These are phyloP conservation scores for Acanthoscelides obtectus DNA, from an alignment of 2,888 invertebrate species.

Conservation along the genomic window DNA sequence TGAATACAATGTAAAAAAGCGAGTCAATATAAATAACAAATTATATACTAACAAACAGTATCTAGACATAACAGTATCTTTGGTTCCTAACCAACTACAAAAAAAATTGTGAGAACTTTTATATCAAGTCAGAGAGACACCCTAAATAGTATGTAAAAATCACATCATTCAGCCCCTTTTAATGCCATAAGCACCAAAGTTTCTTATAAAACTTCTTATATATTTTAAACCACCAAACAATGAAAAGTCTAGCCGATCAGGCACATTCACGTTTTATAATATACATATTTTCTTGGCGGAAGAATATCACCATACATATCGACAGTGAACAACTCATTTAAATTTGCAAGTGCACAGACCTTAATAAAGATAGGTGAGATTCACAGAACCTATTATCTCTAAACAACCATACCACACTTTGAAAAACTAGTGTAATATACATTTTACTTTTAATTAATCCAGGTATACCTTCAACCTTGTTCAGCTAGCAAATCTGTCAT, in stretches of 20 bases:
- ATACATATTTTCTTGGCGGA: neutral
- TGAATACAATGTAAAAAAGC: slow-evolving; percentile 1
- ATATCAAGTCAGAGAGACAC: slow-evolving; percentile 24
- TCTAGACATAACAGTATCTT: slow-evolving; percentile 23
- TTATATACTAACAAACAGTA: slow-evolving; percentile 16
- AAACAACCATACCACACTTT: neutral
- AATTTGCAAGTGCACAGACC: neutral
- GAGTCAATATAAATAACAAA: slow-evolving; percentile 9
- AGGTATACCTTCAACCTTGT: too few relatives aligned
- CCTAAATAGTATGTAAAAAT: slow-evolving; percentile 28
- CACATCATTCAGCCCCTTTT: slow-evolving; percentile 35
- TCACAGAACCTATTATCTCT: neutral
- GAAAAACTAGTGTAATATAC: neutral
- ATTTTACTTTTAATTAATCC: too few relatives aligned
- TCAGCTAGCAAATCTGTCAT: too few relatives aligned
- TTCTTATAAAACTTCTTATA: neutral
- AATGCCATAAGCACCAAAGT: slow-evolving; percentile 33
- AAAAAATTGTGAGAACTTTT: slow-evolving; percentile 16
- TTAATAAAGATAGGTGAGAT: neutral
- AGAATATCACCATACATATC: neutral
- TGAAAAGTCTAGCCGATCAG: slow-evolving; percentile 1
- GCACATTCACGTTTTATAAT: slow-evolving; percentile 1
- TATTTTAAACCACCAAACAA: neutral
- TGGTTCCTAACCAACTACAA: slow-evolving; percentile 28
- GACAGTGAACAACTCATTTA: neutral